These are phyloP conservation scores for Halichoerus grypus DNA, from an alignment of 2,113 vertebrate genomes.

Conservation along the genomic window DNA sequence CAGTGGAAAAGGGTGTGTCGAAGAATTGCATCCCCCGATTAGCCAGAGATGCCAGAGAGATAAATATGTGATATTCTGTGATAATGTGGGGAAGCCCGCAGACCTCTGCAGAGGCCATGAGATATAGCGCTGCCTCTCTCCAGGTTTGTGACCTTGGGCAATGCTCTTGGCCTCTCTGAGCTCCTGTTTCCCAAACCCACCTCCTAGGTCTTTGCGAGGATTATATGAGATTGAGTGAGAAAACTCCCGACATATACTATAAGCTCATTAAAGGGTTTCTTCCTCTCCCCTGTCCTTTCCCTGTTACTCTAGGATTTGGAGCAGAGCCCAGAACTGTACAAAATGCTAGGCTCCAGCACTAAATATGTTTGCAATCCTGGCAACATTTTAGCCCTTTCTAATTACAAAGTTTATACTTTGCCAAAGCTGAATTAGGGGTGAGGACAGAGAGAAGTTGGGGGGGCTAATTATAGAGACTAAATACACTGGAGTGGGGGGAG, in stretches of 20 bases:
- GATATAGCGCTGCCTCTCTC: not conserved
- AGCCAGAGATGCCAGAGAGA: not conserved
- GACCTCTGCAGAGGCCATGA: not conserved
- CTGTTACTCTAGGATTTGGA: slow-evolving; percentile 42
- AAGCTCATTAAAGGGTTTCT: not conserved
- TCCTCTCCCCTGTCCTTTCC: not conserved
- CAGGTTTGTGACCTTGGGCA: not conserved
- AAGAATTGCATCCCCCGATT: not conserved
- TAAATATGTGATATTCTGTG: not conserved
- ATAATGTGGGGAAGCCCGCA: not conserved
- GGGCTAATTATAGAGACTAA: not conserved
- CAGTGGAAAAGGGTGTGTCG: not conserved
- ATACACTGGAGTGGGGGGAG: not conserved
- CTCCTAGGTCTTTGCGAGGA: not conserved
- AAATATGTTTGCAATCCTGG: slow-evolving; percentile 62
- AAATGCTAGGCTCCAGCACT: not conserved
- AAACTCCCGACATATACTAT: not conserved
- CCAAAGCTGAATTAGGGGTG: slow-evolving; percentile 48
- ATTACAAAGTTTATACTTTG: slow-evolving; percentile 61
- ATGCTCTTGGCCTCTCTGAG: not conserved
- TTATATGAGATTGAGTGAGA: not conserved
- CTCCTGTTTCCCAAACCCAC: not conserved
- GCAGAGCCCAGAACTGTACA: slow-evolving; percentile 32
- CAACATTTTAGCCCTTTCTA: slow-evolving; percentile 51
- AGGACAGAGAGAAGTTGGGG: not conserved